These are phyloP conservation scores for Smithornis capensis DNA, from an alignment of 2,113 vertebrate genomes.

Conservation along the genomic window DNA sequence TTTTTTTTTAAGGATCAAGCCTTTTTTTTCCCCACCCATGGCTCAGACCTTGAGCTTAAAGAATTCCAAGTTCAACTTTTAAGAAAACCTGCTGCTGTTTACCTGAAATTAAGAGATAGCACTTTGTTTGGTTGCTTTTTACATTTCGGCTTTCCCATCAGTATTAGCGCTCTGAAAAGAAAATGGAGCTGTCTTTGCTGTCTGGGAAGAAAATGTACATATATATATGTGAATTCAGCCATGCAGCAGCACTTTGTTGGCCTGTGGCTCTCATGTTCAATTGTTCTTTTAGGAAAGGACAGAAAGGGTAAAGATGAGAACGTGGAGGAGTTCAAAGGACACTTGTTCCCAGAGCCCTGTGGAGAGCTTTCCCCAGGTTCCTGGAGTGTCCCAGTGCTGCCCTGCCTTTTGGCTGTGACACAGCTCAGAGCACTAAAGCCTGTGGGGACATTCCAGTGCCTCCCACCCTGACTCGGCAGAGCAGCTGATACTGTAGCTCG, in stretches of 20 bases:
- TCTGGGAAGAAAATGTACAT: background rate
- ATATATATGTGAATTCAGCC: background rate
- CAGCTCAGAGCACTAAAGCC: background rate
- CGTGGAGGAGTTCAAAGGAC: background rate
- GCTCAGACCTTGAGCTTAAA: background rate
- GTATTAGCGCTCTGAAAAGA: background rate
- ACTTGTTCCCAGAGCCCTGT: background rate
- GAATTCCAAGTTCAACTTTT: background rate
- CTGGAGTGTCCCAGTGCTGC: background rate
- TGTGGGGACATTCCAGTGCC: accelerated
- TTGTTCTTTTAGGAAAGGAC: background rate
- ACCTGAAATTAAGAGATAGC: background rate
- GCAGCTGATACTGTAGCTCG: background rate
- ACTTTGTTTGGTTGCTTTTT: background rate
- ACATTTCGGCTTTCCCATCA: background rate
- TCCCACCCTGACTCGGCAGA: background rate
- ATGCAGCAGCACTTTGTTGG: background rate
- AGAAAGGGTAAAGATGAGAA: background rate
- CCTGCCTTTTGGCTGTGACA: accelerated
- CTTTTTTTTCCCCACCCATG: background rate
- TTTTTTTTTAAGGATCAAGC: background rate
- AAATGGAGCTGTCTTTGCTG: background rate
- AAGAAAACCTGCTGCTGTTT: background rate
- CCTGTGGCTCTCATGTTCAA: background rate
- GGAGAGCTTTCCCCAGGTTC: accelerated